These are phyloP conservation scores for Adineta ricciae DNA, from an alignment of 2,888 invertebrate genomes.

Conservation along the genomic window DNA sequence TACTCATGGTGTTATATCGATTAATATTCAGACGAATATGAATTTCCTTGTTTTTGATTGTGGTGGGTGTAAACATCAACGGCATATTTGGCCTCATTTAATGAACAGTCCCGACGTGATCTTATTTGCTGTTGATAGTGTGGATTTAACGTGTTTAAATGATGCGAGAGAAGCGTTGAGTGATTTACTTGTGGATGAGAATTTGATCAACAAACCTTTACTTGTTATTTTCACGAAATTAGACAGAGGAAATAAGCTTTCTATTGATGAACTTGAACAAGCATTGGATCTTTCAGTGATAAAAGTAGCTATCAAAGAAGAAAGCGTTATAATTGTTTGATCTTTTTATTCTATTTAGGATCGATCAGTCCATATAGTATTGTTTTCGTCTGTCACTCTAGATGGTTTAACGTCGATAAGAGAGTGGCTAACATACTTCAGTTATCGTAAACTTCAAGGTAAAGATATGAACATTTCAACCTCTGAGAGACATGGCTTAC, in stretches of 20 bases:
- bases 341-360: not conserved
- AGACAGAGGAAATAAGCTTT: not conserved
- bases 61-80: constrained; percentile 14
- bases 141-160: not conserved
- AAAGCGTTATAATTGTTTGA: too few species aligned
- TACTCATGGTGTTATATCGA: constrained; percentile 3
- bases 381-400: not conserved
- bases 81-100: constrained; percentile 17
- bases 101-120: not conserved
- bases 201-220: not conserved
- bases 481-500: not conserved
- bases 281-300: not conserved
- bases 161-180: not conserved
- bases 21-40: not conserved
- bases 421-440: not conserved
- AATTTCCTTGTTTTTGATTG: constrained; percentile 16
- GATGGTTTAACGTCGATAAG: not conserved
- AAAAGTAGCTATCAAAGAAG: not conserved
- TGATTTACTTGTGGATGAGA: not conserved
- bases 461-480: not conserved
- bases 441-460: not conserved
- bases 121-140: not conserved
- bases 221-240: not conserved
- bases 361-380: not conserved
- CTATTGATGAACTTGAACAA: not conserved